Percentiles rank a stretch among this genome's conserved stretches.
phyloP scores from a whole-genome alignment of 2,113 vertebrate species.

The Rissa tridactyla region DNA sequence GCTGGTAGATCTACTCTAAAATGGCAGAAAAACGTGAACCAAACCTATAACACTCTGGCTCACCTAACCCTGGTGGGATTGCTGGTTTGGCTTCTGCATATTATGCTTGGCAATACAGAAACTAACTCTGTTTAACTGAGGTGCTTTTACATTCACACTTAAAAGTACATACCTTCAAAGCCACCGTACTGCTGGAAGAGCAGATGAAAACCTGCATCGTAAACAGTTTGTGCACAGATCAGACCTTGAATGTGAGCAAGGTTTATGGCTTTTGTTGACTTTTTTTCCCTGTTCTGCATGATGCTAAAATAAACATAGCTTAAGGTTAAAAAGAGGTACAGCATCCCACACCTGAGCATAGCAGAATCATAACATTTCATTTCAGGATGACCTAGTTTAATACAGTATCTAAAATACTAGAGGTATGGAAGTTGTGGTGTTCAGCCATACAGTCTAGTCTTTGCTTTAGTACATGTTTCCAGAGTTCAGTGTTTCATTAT shows the following conservation, averaged over 20 bases:
- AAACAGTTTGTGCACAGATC: neutral
- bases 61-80: accelerated
- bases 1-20: accelerated
- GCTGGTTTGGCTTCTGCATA: accelerated
- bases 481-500: neutral
- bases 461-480: neutral
- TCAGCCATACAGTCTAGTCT: no score
- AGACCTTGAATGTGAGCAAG: neutral
- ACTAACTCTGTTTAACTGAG: accelerated
- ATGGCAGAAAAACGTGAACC: neutral
- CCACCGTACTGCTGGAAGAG: neutral
- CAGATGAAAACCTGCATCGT: neutral
- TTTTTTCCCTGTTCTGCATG: neutral
- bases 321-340: neutral
- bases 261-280: neutral
- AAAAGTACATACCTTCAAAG: accelerated
- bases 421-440: neutral
- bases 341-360: neutral
- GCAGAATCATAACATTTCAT: neutral
- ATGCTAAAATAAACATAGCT: neutral
- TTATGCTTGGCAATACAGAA: accelerated
- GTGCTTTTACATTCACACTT: neutral
- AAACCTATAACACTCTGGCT: accelerated
- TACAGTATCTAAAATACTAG: neutral
- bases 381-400: neutral